Percentiles rank a stretch among this genome's conserved stretches.
These are phyloP conservation scores for Meliscaeva auricollis DNA, from an alignment of 2,888 invertebrate species.

Conservation along the genomic window DNA sequence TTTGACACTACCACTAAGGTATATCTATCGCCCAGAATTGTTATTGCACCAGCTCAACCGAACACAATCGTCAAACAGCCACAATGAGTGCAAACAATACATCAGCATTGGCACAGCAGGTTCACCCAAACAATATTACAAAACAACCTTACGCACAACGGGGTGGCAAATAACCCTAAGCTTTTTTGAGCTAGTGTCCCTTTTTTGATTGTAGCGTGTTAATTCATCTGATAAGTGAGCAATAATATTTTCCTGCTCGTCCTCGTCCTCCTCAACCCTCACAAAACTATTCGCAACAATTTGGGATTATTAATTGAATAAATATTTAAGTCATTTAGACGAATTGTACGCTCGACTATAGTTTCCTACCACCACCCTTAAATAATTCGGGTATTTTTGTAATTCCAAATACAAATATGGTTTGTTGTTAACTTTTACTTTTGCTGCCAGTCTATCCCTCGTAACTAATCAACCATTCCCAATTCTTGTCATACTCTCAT, in stretches of 20 bases:
- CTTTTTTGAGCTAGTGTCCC: background rate
- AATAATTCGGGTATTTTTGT: constrained; percentile 31
- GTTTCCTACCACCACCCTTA: background rate
- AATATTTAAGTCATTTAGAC: constrained; percentile 74
- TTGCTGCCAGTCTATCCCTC: background rate
- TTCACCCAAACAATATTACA: constrained; percentile 57
- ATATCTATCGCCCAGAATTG: constrained; percentile 10
- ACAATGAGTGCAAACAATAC: constrained; percentile 73
- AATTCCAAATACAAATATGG: constrained; percentile 54
- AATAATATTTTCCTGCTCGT: constrained; percentile 79
- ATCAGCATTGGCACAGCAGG: constrained; percentile 65
- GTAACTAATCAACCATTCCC: constrained; percentile 12
- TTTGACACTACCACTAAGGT: constrained; percentile 29
- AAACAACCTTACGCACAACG: constrained; percentile 29
- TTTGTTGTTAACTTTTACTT: constrained; percentile 3
- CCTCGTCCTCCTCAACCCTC: constrained; percentile 12
- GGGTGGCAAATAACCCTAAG: background rate
- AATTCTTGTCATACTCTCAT: constrained; percentile 7
- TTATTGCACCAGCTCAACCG: constrained; percentile 25
- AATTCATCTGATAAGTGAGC: constrained; percentile 83
- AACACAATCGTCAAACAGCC: constrained; percentile 57
- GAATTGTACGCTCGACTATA: constrained; percentile 30
- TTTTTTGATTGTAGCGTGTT: constrained; percentile 77
- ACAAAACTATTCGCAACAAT: constrained; percentile 41
- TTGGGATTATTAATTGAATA: constrained; percentile 73